Base-by-base conservation (phyloP, 2,797 vertebrate genomes). In the Phaenicophaeus curvirostris region DNA sequence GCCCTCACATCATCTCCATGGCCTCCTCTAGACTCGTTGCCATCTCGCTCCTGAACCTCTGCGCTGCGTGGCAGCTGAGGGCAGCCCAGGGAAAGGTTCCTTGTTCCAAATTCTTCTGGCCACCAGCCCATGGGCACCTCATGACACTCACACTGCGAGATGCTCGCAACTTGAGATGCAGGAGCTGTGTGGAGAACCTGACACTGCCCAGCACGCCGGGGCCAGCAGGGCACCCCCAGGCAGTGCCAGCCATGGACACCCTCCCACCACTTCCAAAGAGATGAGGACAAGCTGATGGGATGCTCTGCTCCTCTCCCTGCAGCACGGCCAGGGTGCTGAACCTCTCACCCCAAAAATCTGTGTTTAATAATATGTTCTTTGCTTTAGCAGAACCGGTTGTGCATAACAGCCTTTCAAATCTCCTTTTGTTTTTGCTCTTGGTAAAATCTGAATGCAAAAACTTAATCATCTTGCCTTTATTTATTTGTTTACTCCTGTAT, bases 401-500 rank as follows among this genome's bases (percentile, higher is more conserved):
- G 35, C 33, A 2, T 10, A 46, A 1, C 33, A 50, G 33, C 72
- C 11, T 71, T 57, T 15, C 73, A 57, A 35, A 62, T 24, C 15
- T 16, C 33, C 33, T 57, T 77, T 57, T 76, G 59, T 2, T 83
- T 87, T 68, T 50, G 87, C 86, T 89, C 25, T 46, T 20, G 89
- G 87, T 95, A 42, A 80, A 91, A 77, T 83, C 50, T 9, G 85
- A 80, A 71, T 39, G 69, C 58, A 67, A 83, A 71, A 67, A 33
- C 75, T 74, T 74, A 74, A 94, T 89, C 75, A 83, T 42, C 59
- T n/a, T 0, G 3, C 42, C 55, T 75, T 95, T 88, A 41, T 94
- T 95, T 95, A 83, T 95, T 77, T 90, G 61, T 76, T 93, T 90
- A 4, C 72, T 77, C 50, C 46, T 79, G 89, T 63, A 48, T 93